Evolutionary conservation across 2,113 vertebrate genomes (phyloP).

Genomic region (Corapipo altera): DNA sequence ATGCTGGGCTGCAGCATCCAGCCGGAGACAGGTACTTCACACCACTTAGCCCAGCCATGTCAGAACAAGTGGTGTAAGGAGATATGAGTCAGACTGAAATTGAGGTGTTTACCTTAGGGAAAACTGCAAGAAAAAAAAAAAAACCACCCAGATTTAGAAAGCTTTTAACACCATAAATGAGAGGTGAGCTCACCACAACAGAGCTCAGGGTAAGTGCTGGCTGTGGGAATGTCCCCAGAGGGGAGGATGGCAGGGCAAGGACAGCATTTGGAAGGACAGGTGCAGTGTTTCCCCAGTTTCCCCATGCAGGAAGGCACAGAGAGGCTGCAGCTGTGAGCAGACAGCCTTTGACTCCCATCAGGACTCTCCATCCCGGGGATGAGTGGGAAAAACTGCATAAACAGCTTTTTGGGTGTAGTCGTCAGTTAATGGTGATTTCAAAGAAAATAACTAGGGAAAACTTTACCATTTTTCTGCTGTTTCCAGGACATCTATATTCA

Average conservation of each 20-base stretch:
- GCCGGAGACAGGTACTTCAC: neutral
- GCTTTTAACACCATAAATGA: constrained; percentile 40
- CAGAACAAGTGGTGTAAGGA: neutral
- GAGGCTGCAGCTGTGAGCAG: neutral
- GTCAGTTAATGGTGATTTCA: neutral
- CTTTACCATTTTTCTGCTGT: neutral
- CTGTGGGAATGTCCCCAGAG: constrained; percentile 1
- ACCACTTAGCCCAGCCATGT: neutral
- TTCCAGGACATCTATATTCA: neutral
- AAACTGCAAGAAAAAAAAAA: neutral
- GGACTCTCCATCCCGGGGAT: rapidly evolving
- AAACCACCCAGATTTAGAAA: neutral
- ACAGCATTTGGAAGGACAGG: neutral
- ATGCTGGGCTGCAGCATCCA: neutral
- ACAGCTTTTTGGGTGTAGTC: neutral
- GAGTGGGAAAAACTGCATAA: neutral
- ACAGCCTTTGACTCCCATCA: neutral
- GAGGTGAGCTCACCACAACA: constrained; percentile 23
- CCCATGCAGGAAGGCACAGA: neutral
- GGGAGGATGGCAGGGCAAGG: neutral
- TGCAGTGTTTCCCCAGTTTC: neutral
- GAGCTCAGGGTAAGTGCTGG: neutral
- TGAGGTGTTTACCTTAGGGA: constrained; percentile 35
- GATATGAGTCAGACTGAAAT: constrained; percentile 39
- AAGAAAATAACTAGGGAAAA: neutral